Conservation (phyloP, 2,113 vertebrate species). For the Heloderma charlesbogerti region DNA sequence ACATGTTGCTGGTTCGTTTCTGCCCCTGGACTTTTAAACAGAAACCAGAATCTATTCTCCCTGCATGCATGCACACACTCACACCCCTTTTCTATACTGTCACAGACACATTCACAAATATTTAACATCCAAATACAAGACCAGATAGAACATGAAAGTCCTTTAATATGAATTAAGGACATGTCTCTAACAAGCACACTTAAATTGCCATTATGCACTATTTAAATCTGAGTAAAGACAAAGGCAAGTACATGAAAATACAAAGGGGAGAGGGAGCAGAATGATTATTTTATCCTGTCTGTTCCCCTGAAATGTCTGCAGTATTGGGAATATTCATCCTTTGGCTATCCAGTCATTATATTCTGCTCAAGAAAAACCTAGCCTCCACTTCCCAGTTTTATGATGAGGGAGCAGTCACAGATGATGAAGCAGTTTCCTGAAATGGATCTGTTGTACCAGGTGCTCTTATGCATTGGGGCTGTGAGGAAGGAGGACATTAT, state of each 20-base stretch:
- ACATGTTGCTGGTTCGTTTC: not conserved
- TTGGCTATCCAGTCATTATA: not conserved
- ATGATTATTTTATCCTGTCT: not conserved
- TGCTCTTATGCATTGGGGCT: not conserved
- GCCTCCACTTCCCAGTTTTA: not conserved
- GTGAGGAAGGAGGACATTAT: not conserved
- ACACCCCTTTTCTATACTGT: not conserved
- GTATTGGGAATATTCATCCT: not conserved
- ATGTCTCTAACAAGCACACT: not conserved
- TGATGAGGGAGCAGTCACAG: not conserved
- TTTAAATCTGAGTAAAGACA: not conserved
- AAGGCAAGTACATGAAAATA: not conserved
- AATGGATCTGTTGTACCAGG: not conserved
- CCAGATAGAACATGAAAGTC: not conserved
- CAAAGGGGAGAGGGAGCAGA: not conserved
- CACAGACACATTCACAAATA: too few species aligned
- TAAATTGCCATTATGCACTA: not conserved
- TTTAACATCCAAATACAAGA: not conserved
- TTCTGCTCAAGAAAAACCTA: not conserved
- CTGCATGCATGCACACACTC: not conserved
- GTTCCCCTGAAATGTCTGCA: not conserved
- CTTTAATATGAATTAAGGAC: not conserved
- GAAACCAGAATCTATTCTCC: not conserved
- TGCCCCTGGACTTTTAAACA: not conserved
- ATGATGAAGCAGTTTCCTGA: not conserved